Percentiles rank a stretch among this genome's conserved stretches.
These are phyloP conservation scores for Tyto alba DNA, from an alignment of 2,113 vertebrate species.

Conservation along the genomic window DNA sequence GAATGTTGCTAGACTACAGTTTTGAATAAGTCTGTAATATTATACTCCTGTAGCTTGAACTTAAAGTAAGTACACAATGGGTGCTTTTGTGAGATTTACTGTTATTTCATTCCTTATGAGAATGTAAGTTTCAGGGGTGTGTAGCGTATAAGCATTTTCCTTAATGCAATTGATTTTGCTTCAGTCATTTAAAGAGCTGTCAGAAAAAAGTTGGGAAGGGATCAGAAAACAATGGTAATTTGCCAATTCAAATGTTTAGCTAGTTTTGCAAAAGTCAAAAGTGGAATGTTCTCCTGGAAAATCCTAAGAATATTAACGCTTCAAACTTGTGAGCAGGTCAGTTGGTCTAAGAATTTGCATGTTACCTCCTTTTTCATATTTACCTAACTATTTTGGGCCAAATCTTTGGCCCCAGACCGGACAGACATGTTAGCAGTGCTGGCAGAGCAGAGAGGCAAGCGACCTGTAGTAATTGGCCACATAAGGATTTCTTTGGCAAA, in stretches of 20 bases:
- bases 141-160: background rate
- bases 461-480: background rate
- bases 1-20: background rate
- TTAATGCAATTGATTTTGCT: slow-evolving; percentile 12
- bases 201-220: background rate
- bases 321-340: background rate
- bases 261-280: slow-evolving; percentile 25
- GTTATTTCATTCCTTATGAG: slow-evolving; percentile 23
- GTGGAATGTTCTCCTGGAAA: background rate
- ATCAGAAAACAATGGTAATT: slow-evolving; percentile 45
- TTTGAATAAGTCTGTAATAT: slow-evolving; percentile 49
- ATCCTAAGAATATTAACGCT: background rate
- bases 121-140: background rate
- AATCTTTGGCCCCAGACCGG: background rate
- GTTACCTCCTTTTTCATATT: background rate
- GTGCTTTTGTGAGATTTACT: slow-evolving; percentile 49
- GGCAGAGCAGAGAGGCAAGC: background rate
- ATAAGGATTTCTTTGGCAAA: background rate
- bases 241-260: slow-evolving; percentile 32
- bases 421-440: background rate
- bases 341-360: background rate
- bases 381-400: background rate
- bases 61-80: slow-evolving; percentile 31
- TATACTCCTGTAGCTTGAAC: slow-evolving; percentile 26
- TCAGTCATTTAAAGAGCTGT: slow-evolving; percentile 45